Conservation (phyloP, 2,113 vertebrate species). For the Porphyrio hochstetteri region DNA sequence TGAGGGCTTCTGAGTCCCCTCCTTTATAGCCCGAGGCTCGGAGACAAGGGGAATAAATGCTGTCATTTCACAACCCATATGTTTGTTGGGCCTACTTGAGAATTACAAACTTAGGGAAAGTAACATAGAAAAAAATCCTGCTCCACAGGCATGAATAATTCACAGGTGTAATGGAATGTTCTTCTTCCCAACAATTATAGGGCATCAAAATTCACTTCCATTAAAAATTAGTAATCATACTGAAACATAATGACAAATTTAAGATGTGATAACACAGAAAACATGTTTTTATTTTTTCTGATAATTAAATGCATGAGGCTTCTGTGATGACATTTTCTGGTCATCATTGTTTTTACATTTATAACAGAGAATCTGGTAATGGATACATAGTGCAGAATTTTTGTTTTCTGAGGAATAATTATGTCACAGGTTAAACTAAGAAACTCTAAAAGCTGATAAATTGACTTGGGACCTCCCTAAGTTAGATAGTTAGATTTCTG, state of each 20-base stretch:
- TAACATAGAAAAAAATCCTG: background rate
- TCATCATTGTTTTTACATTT: background rate
- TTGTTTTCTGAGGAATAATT: background rate
- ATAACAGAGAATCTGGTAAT: background rate
- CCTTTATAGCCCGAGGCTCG: background rate
- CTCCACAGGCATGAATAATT: background rate
- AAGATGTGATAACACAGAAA: background rate
- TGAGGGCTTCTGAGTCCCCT: background rate
- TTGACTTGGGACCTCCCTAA: background rate
- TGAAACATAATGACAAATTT: background rate
- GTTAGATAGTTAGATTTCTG: background rate
- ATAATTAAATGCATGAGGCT: background rate
- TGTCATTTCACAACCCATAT: background rate
- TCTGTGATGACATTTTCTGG: background rate
- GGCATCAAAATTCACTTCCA: background rate
- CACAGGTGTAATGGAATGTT: background rate
- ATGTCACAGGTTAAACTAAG: background rate
- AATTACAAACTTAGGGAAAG: background rate
- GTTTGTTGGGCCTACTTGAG: background rate
- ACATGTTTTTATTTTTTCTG: background rate
- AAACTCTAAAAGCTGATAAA: background rate
- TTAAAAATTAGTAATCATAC: background rate
- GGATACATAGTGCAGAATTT: background rate
- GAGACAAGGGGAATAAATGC: background rate
- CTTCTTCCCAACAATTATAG: background rate